Evolutionary conservation across 2,113 vertebrate species (phyloP).

Genomic region (Salvelinus fontinalis): DNA sequence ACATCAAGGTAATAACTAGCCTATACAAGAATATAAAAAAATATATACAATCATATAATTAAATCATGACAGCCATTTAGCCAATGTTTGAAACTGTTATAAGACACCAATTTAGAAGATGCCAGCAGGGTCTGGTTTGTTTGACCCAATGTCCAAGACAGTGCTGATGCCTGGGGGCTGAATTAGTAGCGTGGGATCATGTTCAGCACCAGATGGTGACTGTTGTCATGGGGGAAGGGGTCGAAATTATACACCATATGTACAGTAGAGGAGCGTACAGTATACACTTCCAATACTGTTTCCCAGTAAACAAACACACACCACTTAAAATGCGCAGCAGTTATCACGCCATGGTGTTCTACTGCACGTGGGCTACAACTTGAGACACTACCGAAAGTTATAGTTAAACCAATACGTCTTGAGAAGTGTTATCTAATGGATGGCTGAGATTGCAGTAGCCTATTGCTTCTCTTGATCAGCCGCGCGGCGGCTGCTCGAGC

Average conservation of each 20-base stretch:
- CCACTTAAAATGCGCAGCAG: no score
- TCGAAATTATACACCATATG: slow-evolving; percentile 24
- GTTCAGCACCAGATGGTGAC: slow-evolving; percentile 63
- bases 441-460: not conserved
- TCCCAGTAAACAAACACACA: no score
- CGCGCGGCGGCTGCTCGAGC: not conserved
- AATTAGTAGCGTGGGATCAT: slow-evolving; percentile 28
- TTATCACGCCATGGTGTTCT: no score
- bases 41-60: not conserved
- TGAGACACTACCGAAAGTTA: no score
- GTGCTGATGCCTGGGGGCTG: not conserved
- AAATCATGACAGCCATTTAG: not conserved
- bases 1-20: no score
- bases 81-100: not conserved
- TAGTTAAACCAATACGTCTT: no score
- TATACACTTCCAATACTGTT: not conserved
- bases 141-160: not conserved
- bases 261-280: not conserved
- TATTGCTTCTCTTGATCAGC: not conserved
- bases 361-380: no score
- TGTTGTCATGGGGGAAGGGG: slow-evolving; percentile 22
- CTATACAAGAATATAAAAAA: not conserved
- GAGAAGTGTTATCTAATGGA: not conserved
- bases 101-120: not conserved
- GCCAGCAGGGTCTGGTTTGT: not conserved